Evolutionary conservation across 2,797 vertebrate species (phyloP), one percentile per base, ranked within the genome.

Genomic region (Scomberomorus guttatus): DNA sequence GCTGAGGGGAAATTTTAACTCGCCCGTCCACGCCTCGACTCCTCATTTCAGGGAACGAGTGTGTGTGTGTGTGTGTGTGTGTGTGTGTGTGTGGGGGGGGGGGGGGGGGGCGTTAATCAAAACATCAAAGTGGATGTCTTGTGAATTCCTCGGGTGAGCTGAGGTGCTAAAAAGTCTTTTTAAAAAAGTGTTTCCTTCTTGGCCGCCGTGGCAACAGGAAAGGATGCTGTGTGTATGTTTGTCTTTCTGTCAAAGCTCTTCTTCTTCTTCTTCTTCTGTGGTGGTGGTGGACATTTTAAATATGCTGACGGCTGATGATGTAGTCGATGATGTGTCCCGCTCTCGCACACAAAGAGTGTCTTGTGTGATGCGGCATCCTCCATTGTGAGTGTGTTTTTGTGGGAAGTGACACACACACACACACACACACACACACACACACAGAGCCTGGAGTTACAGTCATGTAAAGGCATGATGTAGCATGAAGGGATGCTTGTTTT

Each of bases 391-490:
- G 55, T 50, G 68, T 29, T 29, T 29, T 29, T 29, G 3, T 5
- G 27, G 27, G 27, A 58, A 72, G 57, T 18, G 17, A 57, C n/a
- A 34, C 50, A 42, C 62, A 57, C 72, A 34, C 72, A 52, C 76
- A 42, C 59, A 55, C 63, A 70, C 75, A 75, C 60, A 71, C 62
- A 62, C 68, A 64, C 72, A 75, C 77, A 72, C 67, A 55, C 83
- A 57, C 50, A 17, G 55, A 48, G 67, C 69, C 85, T 84, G 84
- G 72, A 86, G 88, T 50, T 17, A 37, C 50, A 70, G 72, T 85
- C 84, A 17, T 82, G 87, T 89, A 75, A 75, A 81, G 85, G 29
- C 89, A 88, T 84, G 87, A 90, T 72, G 78, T 14, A 80, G 82
- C 80, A 29, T 65, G 84, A 87, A 71, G 60, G n/a, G 69, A 72